Evolutionary conservation across 2,113 vertebrate genomes (phyloP).

Genomic region (Lethenteron reissneri): DNA sequence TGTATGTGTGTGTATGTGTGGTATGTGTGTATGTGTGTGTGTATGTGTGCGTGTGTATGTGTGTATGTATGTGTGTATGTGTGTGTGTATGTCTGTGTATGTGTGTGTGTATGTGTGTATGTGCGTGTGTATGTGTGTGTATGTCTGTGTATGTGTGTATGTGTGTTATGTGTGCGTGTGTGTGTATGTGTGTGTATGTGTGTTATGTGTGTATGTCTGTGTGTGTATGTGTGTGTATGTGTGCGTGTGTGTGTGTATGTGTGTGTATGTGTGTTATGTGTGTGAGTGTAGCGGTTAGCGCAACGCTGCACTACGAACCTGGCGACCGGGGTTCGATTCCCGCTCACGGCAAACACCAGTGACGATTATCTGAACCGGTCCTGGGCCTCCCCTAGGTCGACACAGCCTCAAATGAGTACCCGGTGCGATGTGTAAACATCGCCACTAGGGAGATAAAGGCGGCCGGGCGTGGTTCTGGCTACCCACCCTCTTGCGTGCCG

Average conservation of each 20-base stretch:
- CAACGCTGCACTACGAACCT: no score
- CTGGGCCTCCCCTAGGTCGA: no score
- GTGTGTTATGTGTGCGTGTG: background rate
- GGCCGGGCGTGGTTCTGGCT: no score
- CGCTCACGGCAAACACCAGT: no score
- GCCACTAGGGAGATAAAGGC: no score
- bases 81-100: background rate
- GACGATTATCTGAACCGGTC: no score
- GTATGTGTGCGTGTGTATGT: background rate
- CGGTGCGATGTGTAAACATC: no score
- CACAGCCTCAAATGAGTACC: no score
- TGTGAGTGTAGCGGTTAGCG: no score
- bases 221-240: background rate
- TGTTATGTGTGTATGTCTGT: background rate
- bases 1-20: background rate
- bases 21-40: background rate
- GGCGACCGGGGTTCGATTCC: no score
- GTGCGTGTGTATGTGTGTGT: background rate
- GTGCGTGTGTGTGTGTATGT: background rate
- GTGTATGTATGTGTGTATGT: background rate
- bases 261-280: background rate
- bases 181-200: background rate
- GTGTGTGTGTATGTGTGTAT: background rate
- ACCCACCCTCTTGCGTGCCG: no score
- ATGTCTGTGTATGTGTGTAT: background rate